A percentile compares a stretch with the other conserved stretches of the same genome.
These are phyloP conservation scores for Notothenia rossii DNA, from an alignment of 2,113 vertebrate genomes.

Conservation along the genomic window DNA sequence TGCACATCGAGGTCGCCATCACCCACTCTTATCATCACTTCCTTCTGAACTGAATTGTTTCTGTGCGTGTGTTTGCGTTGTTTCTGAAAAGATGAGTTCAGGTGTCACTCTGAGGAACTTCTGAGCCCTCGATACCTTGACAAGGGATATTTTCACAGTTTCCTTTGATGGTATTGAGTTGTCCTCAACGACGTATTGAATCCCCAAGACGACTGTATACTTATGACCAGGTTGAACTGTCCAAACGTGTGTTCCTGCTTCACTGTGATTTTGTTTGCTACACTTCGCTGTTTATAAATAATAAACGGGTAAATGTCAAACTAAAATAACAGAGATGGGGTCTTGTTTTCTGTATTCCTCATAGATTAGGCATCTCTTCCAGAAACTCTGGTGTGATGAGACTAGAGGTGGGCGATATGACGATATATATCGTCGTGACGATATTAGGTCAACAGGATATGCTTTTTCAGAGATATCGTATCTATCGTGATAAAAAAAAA, in stretches of 20 bases:
- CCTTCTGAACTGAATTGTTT: slow-evolving; percentile 67
- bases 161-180: background rate
- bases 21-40: slow-evolving; percentile 70
- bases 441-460: too few species aligned
- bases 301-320: background rate
- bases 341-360: background rate
- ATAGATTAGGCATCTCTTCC: too few species aligned
- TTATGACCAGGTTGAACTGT: background rate
- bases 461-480: too few species aligned
- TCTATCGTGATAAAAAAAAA: too few species aligned
- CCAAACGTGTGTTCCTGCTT: background rate
- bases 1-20: slow-evolving; percentile 72
- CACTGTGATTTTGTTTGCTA: background rate
- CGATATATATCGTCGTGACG: too few species aligned
- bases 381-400: too few species aligned
- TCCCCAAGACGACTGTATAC: background rate
- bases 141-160: slow-evolving; percentile 2
- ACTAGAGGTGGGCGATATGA: too few species aligned
- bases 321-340: background rate
- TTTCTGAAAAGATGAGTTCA: slow-evolving; percentile 22
- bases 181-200: slow-evolving; percentile 1
- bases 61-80: slow-evolving; percentile 12
- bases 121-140: background rate
- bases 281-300: background rate
- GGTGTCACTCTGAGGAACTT: slow-evolving; percentile 56